Base-by-base conservation (phyloP, 1,140 invertebrate species). In the Drosophila persimilis region DNA sequence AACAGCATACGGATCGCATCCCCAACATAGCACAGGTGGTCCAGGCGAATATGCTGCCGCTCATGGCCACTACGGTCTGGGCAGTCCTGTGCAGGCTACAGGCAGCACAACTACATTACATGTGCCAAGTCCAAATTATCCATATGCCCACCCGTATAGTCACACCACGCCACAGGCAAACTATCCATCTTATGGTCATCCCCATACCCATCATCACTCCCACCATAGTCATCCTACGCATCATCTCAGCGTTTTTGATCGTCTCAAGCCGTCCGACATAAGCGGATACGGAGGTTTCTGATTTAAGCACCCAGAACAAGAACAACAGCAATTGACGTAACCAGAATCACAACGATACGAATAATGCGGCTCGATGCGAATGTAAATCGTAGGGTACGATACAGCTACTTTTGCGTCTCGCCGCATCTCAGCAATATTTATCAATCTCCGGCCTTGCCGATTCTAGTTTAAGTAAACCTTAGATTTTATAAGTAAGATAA, bases 111-210 rank as follows among this genome's bases (percentile, higher is more conserved):
- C 89, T 31, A 78, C 73, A 3, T 24, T 91, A 6, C 90, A 91
- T 44, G 74, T 91, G 39, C 90, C 90, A 2, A 90, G 86, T 46
- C 90, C 90, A 2, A 91, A 91, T 58, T 91, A 91, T 73, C 83
- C 80, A 3, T 80, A 81, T 73, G 50, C 56, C 6, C 80, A 70
- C 22, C 77, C 52, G 13, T 86, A 75, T 41, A 43, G 61, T n/a
- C 86, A 73, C 31, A 55, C 67, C 2, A 55, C 74, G 2, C 60
- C 75, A 1, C 86, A 90, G 45, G 58, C 47, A 6, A 77, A 72
- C 26, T 90, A 90, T 57, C 48, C 88, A 24, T 58, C 67, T 20
- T 75, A 73, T 73, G 35, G 64, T 7, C 73, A 77, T 51, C 39
- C 62, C 11, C 71, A 76, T 41, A 45, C 54, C 7, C 81, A 89